These are phyloP conservation scores for Ochropleura plecta DNA, from an alignment of 2,888 invertebrate genomes.

Conservation along the genomic window DNA sequence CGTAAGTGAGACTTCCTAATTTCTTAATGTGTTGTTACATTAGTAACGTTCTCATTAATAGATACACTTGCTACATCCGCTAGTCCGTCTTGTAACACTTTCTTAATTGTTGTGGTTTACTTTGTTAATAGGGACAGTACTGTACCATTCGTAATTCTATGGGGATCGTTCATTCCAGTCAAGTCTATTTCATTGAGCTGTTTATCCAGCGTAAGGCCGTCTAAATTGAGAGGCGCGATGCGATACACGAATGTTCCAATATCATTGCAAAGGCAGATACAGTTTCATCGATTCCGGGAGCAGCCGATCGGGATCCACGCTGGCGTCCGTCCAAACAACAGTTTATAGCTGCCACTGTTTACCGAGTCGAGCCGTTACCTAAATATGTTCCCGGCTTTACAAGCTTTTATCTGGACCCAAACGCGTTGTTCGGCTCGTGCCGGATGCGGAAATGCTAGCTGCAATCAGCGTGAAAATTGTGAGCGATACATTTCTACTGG, in stretches of 20 bases:
- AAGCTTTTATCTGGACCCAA: slow-evolving; percentile 72
- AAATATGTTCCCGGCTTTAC: slow-evolving; percentile 73
- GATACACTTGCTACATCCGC: slow-evolving; percentile 42
- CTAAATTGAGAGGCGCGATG: slow-evolving; percentile 55
- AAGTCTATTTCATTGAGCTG: slow-evolving; percentile 35
- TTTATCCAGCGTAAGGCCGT: slow-evolving; percentile 53
- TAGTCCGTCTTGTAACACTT: slow-evolving; percentile 26
- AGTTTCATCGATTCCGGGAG: slow-evolving; percentile 69
- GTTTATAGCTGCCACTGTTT: slow-evolving; percentile 81
- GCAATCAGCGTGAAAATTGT: slow-evolving; percentile 71
- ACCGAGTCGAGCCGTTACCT: slow-evolving; percentile 72
- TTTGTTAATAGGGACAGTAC: slow-evolving; percentile 26
- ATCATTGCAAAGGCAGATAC: slow-evolving; percentile 60
- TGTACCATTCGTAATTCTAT: slow-evolving; percentile 30
- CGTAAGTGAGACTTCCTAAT: slow-evolving; percentile 43
- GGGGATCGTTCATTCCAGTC: slow-evolving; percentile 16
- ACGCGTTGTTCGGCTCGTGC: slow-evolving; percentile 57
- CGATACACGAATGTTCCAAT: slow-evolving; percentile 52
- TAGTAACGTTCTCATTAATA: slow-evolving; percentile 31
- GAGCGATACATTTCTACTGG: slow-evolving; percentile 61
- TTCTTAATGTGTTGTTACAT: slow-evolving; percentile 16
- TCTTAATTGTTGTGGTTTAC: slow-evolving; percentile 40
- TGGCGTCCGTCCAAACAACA: slow-evolving; percentile 83
- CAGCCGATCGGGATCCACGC: slow-evolving; percentile 68
- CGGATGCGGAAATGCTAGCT: slow-evolving; percentile 77